These are phyloP conservation scores for Baronia brevicornis DNA, from an alignment of 2,888 invertebrate species.

Conservation along the genomic window DNA sequence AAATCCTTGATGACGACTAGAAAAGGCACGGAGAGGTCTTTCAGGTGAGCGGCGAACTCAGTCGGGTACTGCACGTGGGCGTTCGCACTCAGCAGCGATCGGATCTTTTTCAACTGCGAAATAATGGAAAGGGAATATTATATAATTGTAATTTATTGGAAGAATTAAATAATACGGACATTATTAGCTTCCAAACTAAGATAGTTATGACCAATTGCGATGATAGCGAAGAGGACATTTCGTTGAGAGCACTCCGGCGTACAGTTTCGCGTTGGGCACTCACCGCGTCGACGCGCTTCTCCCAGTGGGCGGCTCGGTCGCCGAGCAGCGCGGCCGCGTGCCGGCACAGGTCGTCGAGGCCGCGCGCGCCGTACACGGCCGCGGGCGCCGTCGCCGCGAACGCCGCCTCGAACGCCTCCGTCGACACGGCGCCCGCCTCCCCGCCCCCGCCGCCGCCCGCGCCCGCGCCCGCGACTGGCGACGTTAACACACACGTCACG, in stretches of 20 bases:
- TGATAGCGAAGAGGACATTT: not conserved
- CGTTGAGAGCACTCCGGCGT: not conserved
- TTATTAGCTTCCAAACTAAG: too few species aligned
- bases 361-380: constrained; percentile 87
- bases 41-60: constrained; percentile 85
- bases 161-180: constrained; percentile 18
- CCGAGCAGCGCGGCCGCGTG: constrained; percentile 83
- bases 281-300: constrained; percentile 93
- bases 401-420: constrained; percentile 88
- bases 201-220: too few species aligned
- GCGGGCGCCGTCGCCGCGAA: constrained; percentile 90
- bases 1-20: constrained; percentile 90
- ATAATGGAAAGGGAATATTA: not conserved
- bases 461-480: constrained; percentile 33
- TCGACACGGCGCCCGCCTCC: constrained; percentile 91
- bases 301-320: constrained; percentile 93
- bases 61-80: constrained; percentile 78
- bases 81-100: constrained; percentile 88
- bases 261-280: constrained; percentile 33
- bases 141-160: constrained; percentile 4
- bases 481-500: too few species aligned
- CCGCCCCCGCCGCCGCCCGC: constrained; percentile 49
- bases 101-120: constrained; percentile 87
- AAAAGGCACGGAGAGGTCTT: constrained; percentile 87
- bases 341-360: constrained; percentile 87